Percentiles rank a stretch among this genome's conserved stretches.
Evolutionary conservation across 2,888 invertebrate genomes (phyloP).

Genomic region (Suillia variegata): DNA sequence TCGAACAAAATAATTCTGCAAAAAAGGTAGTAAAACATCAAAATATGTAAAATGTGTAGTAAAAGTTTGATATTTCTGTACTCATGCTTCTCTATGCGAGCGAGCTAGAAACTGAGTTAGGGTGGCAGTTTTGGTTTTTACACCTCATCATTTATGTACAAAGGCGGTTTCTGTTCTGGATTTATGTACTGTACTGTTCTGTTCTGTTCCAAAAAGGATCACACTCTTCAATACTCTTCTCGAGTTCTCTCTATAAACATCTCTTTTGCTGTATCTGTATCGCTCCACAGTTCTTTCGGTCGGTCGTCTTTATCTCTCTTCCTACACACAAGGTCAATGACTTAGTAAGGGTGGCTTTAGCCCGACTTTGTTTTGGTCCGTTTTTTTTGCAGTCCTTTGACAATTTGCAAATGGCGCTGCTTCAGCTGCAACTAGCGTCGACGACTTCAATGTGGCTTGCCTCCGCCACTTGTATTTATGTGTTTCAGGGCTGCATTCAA

Average conservation of each 20-base stretch:
- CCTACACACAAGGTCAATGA: background rate
- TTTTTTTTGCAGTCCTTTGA: background rate
- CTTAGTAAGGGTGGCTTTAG: background rate
- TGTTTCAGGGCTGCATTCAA: background rate
- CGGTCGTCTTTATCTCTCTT: constrained; percentile 24
- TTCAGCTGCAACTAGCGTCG: background rate
- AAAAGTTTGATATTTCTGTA: too few species aligned
- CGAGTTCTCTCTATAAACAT: too few species aligned
- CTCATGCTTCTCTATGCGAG: too few species aligned
- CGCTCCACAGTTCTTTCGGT: constrained; percentile 21
- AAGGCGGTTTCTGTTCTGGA: background rate
- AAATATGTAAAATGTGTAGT: too few species aligned
- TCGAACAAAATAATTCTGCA: too few species aligned
- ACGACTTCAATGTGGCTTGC: background rate
- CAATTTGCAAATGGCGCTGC: background rate
- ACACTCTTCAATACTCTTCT: too few species aligned
- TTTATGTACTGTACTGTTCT: background rate
- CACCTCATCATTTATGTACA: too few species aligned
- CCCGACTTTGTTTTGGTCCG: background rate
- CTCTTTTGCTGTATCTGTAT: background rate
- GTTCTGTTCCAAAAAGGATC: background rate
- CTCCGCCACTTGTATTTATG: too few species aligned
- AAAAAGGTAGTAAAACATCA: too few species aligned
- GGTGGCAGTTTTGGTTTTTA: too few species aligned
- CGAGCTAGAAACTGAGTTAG: too few species aligned